phyloP scores from a whole-genome alignment of 2,888 invertebrate genomes.

The Idaea biselata region DNA sequence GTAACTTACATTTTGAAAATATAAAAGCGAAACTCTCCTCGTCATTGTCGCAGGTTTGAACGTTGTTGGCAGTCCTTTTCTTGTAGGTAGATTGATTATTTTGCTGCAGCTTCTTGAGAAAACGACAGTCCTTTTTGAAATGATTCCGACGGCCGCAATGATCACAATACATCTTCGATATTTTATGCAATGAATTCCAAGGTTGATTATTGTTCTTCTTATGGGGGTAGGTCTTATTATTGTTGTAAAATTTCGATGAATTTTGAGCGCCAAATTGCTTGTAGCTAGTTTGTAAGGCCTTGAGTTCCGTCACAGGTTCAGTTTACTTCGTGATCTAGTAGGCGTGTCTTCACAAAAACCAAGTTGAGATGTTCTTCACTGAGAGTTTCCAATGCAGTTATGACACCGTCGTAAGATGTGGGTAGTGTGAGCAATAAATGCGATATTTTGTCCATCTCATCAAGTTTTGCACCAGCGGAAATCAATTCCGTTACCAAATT shows the following conservation, averaged over 20 bases:
- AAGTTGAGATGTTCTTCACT: slow-evolving; percentile 11
- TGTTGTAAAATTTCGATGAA: slow-evolving; percentile 2
- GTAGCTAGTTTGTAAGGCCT: slow-evolving; percentile 3
- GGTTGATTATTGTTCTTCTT: too few relatives aligned
- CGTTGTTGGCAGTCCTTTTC: neutral
- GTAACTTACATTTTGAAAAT: slow-evolving; percentile 6
- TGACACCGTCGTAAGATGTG: slow-evolving; percentile 16
- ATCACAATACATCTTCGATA: slow-evolving; percentile 4
- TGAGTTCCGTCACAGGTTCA: slow-evolving; percentile 5
- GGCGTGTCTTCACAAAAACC: slow-evolving; percentile 15
- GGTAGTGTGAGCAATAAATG: slow-evolving; percentile 17
- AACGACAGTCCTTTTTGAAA: slow-evolving; percentile 10
- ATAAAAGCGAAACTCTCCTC: slow-evolving; percentile 7
- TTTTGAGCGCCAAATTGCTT: neutral
- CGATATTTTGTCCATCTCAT: slow-evolving; percentile 13
- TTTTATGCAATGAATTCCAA: neutral
- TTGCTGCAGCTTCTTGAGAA: slow-evolving; percentile 4
- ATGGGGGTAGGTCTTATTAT: neutral
- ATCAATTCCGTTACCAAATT: slow-evolving; percentile 11
- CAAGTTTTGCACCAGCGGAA: slow-evolving; percentile 12
- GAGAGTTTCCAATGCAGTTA: slow-evolving; percentile 18
- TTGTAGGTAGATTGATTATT: neutral
- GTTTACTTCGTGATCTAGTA: slow-evolving; percentile 10
- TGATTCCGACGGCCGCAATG: slow-evolving; percentile 6
- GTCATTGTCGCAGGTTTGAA: slow-evolving; percentile 1